Percentiles rank a stretch among this genome's conserved stretches.
These are phyloP conservation scores for Hycleus phaleratus DNA, from an alignment of 1,140 invertebrate genomes.

Conservation along the genomic window DNA sequence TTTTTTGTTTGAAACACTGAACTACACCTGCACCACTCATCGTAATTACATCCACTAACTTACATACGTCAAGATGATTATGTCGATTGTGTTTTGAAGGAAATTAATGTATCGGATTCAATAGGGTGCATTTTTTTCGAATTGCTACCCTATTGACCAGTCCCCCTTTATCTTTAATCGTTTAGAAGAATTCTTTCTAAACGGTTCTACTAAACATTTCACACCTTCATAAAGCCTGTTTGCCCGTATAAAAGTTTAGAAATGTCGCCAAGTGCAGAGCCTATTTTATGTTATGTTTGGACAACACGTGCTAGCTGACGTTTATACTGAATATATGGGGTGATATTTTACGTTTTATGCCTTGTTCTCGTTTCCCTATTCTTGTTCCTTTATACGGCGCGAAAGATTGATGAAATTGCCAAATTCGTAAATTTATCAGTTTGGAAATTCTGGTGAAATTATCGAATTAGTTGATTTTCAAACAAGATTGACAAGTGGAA, in stretches of 20 bases:
- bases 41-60: slow-evolving; percentile 15
- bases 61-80: neutral
- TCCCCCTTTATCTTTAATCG: too few species aligned
- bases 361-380: slow-evolving; percentile 8
- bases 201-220: too few species aligned
- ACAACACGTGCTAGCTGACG: slow-evolving; percentile 34
- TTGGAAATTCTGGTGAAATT: too few species aligned
- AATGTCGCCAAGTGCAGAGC: slow-evolving; percentile 31
- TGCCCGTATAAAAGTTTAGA: slow-evolving; percentile 18
- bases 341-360: slow-evolving; percentile 31
- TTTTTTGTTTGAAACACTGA: neutral
- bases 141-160: neutral
- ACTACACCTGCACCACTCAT: slow-evolving; percentile 19
- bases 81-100: too few species aligned
- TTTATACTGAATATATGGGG: slow-evolving; percentile 32
- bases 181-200: too few species aligned
- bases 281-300: slow-evolving; percentile 36
- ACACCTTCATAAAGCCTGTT: slow-evolving; percentile 12
- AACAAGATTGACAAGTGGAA: neutral
- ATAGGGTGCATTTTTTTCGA: too few species aligned
- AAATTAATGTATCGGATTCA: neutral
- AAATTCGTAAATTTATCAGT: too few species aligned
- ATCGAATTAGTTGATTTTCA: too few species aligned
- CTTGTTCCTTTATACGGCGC: too few species aligned
- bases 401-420: too few species aligned